Percentiles rank a stretch among this genome's conserved stretches.
phyloP scores from a whole-genome alignment of 2,113 vertebrate genomes.

The western clawed frog (Xenopus tropicalis) region UCB_Xtro_10.0 CM004448.2:118023001-118023500 shows the following conservation, averaged over 20 bases:
- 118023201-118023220: not conserved
- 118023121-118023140: not conserved
- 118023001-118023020: not conserved
- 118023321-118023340: not conserved
- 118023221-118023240: not conserved
- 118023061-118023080: conserved; percentile 6
- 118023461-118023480: no score
- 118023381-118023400: no score
- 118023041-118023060: not conserved
- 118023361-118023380: not conserved
- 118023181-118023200: not conserved
- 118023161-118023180: not conserved
- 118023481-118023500: no score
- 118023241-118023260: not conserved
- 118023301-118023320: not conserved
- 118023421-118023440: no score
- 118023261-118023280: not conserved
- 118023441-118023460: no score
- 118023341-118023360: not conserved
- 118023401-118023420: no score
- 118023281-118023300: not conserved
- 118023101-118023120: not conserved
- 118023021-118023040: not conserved
- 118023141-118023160: not conserved
- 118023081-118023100: not conserved